These are phyloP conservation scores for Naso thynnoides DNA, from an alignment of 2,797 vertebrate species.

Conservation along the genomic window DNA sequence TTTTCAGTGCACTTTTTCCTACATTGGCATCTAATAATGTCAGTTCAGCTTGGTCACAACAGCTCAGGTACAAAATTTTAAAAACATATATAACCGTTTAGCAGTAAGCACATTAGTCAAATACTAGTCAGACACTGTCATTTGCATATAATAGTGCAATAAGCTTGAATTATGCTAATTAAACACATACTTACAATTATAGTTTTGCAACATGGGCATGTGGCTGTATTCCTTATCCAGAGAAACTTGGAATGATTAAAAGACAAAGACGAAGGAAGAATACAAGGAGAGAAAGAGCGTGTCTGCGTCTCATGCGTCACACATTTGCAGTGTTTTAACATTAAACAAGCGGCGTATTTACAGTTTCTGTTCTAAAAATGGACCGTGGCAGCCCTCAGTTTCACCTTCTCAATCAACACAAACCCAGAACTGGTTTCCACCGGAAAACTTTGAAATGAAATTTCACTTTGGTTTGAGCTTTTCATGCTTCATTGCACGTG, in stretches of 20 bases:
- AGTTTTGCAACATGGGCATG: slow-evolving; percentile 37
- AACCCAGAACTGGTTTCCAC: slow-evolving; percentile 12
- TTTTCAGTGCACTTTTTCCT: neutral
- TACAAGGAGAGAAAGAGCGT: slow-evolving; percentile 3
- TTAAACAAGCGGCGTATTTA: slow-evolving; percentile 73
- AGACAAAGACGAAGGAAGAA: slow-evolving; percentile 9
- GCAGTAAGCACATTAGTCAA: neutral
- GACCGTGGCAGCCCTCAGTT: slow-evolving; percentile 11
- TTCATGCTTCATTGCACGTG: slow-evolving; percentile 50
- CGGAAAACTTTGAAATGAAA: slow-evolving; percentile 42
- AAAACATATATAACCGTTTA: slow-evolving; percentile 6
- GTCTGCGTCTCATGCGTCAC: slow-evolving; percentile 25
- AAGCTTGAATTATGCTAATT: slow-evolving; percentile 34
- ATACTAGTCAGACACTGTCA: neutral
- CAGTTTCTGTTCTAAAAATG: slow-evolving; percentile 59
- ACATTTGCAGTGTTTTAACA: slow-evolving; percentile 62
- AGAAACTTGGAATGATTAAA: slow-evolving; percentile 32
- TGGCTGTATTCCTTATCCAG: slow-evolving; percentile 27
- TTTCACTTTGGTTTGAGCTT: slow-evolving; percentile 31
- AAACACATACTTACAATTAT: slow-evolving; percentile 47
- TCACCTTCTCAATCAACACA: slow-evolving; percentile 30
- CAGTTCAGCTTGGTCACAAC: neutral
- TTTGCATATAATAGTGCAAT: slow-evolving; percentile 36
- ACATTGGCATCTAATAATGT: neutral
- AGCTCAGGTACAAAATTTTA: neutral